Base-by-base conservation (phyloP, 92 coral and sea anemone genomes). In the Siderastrea radians region DNA sequence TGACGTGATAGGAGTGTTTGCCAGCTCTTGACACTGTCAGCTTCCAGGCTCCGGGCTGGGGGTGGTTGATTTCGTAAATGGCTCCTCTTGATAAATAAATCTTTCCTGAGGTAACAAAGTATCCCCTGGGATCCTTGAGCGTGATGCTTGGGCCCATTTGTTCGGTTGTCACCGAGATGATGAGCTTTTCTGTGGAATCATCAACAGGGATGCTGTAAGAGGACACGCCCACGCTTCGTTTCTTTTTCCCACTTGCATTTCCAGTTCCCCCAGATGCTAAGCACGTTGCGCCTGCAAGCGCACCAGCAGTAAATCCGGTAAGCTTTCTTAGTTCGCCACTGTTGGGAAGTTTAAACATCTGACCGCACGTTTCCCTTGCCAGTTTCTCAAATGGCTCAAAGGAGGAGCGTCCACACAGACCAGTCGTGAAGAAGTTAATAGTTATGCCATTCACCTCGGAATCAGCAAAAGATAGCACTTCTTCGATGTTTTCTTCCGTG, bases 401-500 rank as follows among this genome's bases (percentile, higher is more conserved):
- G 6, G 57, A 57, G 4, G 87, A 53, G 12, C 5, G 48, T 10
- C 90, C 64, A 47, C 90, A 86, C 58, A 59, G 43, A 14, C 87
- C 87, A 1, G 88, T 93, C 12, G 89, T 86, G 55, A 95, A 93
- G 82, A 95, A 95, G 86, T 95, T 95, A 48, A 95, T 91, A 51
- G 90, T 89, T 59, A 95, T 51, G 63, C 65, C 95, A 3, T 4
- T 60, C 14, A 46, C 89, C 15, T 26, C 38, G 38, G 38, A 26
- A 26, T 9, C 7, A 1, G 95, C 98, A 9, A 64, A 17, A 1
- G 38, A 51, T 3, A 84, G 68, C 14, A 87, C 90, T 43, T 75
- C 76, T 0, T 79, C 58, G 1, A 86, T 87, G 67, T 94, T 91
- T 0, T 76, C 89, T 43, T 38, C 8, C 0, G 88, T 76, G 55